These are phyloP conservation scores for Ectemnius cavifrons DNA, from an alignment of 2,888 invertebrate species.

Conservation along the genomic window DNA sequence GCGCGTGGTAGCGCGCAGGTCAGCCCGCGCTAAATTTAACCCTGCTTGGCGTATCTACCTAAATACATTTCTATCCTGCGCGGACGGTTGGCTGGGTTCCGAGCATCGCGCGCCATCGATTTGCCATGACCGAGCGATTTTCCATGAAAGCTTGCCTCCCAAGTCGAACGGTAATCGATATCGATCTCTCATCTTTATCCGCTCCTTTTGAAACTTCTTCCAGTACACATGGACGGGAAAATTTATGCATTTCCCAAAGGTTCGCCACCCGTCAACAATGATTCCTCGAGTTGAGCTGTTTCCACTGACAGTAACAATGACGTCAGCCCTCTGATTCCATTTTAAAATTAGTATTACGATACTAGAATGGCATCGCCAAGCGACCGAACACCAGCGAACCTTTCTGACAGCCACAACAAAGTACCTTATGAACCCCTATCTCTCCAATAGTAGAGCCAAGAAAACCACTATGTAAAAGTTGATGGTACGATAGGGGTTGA, in stretches of 20 bases:
- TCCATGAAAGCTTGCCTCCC: conserved; percentile 39
- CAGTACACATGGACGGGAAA: conserved; percentile 5
- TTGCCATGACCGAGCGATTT: conserved; percentile 49
- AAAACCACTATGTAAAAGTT: neutral
- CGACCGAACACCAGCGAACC: neutral
- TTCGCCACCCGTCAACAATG: conserved; percentile 21
- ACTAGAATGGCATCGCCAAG: neutral
- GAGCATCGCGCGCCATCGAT: conserved; percentile 51
- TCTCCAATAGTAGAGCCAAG: too few species aligned
- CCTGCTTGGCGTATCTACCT: conserved; percentile 69
- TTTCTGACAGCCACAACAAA: neutral
- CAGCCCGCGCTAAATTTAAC: conserved; percentile 72
- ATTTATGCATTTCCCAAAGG: conserved; percentile 30
- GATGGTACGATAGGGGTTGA: too few species aligned
- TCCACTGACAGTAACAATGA: conserved; percentile 39
- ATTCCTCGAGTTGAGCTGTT: neutral
- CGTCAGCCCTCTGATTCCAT: conserved; percentile 42
- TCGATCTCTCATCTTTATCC: too few species aligned
- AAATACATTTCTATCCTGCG: conserved; percentile 72
- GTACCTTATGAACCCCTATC: neutral
- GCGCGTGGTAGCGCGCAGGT: conserved; percentile 66
- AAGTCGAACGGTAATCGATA: neutral
- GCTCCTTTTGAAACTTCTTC: neutral
- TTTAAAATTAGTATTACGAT: conserved; percentile 43
- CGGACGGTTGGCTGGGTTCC: conserved; percentile 71